Evolutionary conservation across 2,113 vertebrate species (phyloP).

Genomic region (Pollachius pollachius): DNA sequence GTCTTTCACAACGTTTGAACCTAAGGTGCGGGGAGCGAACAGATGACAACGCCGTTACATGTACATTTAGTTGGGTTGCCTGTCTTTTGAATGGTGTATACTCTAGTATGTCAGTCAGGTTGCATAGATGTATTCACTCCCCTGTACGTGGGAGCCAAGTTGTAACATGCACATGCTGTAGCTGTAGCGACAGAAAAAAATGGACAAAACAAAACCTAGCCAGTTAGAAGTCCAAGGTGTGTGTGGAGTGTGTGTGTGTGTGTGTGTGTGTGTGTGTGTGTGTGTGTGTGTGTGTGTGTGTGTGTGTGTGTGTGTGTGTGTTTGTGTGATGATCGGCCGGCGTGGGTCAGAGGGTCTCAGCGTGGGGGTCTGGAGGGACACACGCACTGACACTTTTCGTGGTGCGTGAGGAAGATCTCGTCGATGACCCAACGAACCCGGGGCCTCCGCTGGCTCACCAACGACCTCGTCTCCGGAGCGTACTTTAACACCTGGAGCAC

Average conservation of each 20-base stretch:
- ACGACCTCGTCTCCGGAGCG: conserved; percentile 73
- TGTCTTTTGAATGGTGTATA: no score
- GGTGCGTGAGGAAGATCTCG: conserved; percentile 91
- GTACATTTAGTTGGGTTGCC: no score
- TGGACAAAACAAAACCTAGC: no score
- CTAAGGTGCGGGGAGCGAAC: no score
- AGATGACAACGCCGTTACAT: no score
- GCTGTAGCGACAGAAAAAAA: not conserved
- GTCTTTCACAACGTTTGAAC: no score
- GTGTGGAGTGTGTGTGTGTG: conserved; percentile 8
- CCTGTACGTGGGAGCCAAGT: not conserved
- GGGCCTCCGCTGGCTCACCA: conserved; percentile 64
- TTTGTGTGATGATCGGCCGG: no score
- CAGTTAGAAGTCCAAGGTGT: not conserved
- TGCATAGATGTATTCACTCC: no score
- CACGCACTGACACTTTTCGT: conserved; percentile 88
- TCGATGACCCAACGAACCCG: conserved; percentile 78
- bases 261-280: not conserved
- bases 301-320: conserved; percentile 9
- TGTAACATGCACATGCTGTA: not conserved
- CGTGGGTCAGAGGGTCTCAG: conserved; percentile 64
- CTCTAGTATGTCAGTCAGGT: no score
- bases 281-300: not conserved
- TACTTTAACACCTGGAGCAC: conserved; percentile 88
- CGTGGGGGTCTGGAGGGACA: conserved; percentile 89